phyloP scores from a whole-genome alignment of 1,140 invertebrate species.

The Leptoteleia sp. region DNA sequence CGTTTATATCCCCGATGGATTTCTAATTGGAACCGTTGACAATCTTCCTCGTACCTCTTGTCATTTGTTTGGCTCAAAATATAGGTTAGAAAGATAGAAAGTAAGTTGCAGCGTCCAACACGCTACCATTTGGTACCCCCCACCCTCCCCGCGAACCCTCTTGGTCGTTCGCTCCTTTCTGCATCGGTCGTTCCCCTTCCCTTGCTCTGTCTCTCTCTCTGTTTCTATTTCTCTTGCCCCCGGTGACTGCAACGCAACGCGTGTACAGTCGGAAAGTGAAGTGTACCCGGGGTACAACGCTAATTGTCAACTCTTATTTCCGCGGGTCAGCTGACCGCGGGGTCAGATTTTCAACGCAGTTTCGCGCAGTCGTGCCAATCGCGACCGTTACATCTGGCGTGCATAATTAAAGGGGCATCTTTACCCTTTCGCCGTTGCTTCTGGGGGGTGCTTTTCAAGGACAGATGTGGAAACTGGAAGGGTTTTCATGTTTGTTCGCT shows the following conservation, averaged over 20 bases:
- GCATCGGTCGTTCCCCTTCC: conserved; percentile 60
- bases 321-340: conserved; percentile 17
- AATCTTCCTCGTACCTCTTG: not conserved
- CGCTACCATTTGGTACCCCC: conserved; percentile 39
- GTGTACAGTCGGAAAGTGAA: conserved; percentile 53
- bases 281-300: conserved; percentile 25
- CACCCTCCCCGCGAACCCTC: conserved; percentile 2
- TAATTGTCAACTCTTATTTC: conserved; percentile 30
- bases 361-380: not conserved
- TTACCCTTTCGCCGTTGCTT: conserved; percentile 35
- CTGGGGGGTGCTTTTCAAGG: conserved; percentile 50
- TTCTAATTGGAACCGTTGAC: too few relatives aligned
- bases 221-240: conserved; percentile 53
- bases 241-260: conserved; percentile 41
- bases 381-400: conserved; percentile 42
- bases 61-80: conserved; percentile 36
- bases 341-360: not conserved
- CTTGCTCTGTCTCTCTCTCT: conserved; percentile 47
- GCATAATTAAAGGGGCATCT: conserved; percentile 58
- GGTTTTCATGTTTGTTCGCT: too few relatives aligned
- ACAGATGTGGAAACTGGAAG: too few relatives aligned
- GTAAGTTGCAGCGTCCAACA: conserved; percentile 60
- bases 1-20: not conserved
- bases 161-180: conserved; percentile 41
- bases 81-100: conserved; percentile 59